phyloP scores from a whole-genome alignment of 1,140 invertebrate species.

The Cyrtorhinus lividipennis region DNA sequence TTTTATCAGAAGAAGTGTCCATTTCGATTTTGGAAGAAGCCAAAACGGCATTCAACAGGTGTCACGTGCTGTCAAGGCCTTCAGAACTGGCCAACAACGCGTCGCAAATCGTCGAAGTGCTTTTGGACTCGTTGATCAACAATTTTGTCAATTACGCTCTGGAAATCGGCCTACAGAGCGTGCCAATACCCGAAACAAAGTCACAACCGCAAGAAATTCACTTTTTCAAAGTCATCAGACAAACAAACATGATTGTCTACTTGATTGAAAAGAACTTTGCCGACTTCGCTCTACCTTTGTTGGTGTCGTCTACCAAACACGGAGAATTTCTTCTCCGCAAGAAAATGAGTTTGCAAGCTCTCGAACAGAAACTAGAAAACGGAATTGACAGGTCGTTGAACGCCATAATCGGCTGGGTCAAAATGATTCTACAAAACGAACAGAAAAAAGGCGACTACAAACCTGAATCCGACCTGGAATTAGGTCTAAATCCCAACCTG shows the following conservation, averaged over 20 bases:
- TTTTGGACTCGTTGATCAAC: conserved; percentile 71
- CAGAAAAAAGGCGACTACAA: conserved; percentile 95
- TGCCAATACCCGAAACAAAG: conserved; percentile 79
- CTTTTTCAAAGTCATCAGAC: conserved; percentile 87
- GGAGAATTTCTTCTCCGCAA: conserved; percentile 78
- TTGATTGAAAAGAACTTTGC: conserved; percentile 89
- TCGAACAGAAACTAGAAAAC: conserved; percentile 81
- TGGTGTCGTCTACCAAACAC: conserved; percentile 79
- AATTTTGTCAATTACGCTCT: conserved; percentile 95
- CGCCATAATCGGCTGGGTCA: conserved; percentile 82
- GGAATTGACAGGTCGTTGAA: conserved; percentile 75
- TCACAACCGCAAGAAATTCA: conserved; percentile 64
- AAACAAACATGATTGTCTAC: conserved; percentile 92
- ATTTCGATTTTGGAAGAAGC: conserved; percentile 84
- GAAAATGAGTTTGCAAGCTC: conserved; percentile 66
- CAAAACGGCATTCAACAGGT: conserved; percentile 78
- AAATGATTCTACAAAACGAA: conserved; percentile 76
- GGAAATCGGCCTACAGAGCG: conserved; percentile 78
- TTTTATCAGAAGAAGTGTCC: conserved; percentile 91
- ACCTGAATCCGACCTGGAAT: conserved; percentile 70
- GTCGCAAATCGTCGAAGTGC: conserved; percentile 67
- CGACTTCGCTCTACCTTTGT: conserved; percentile 74
- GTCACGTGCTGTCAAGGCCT: conserved; percentile 65
- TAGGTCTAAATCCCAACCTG: conserved; percentile 26
- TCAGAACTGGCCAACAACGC: conserved; percentile 68